Evolutionary conservation across 2,797 vertebrate genomes (phyloP).

Genomic region (Poecile montanus): DNA sequence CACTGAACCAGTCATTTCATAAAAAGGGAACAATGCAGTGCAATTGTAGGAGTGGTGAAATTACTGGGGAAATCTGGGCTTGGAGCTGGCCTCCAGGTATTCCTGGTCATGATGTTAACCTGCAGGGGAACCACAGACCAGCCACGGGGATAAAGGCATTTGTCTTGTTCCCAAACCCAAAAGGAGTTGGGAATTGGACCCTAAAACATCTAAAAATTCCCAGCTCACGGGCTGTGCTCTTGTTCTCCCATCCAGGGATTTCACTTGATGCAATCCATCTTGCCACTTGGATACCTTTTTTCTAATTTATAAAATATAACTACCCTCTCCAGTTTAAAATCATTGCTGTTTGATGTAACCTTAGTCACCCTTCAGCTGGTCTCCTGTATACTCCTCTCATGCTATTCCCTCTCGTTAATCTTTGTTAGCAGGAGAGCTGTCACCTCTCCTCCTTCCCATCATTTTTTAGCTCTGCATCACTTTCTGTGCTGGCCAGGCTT

Average conservation of each 20-base stretch:
- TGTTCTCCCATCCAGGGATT: neutral
- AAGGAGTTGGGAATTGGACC: neutral
- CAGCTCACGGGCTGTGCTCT: neutral
- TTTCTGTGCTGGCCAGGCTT: neutral
- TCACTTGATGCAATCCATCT: neutral
- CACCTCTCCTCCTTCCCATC: neutral
- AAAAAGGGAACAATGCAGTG: neutral
- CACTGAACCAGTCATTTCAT: neutral
- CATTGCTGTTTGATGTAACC: neutral
- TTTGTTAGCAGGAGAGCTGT: neutral
- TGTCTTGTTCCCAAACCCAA: neutral
- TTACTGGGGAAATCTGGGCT: neutral
- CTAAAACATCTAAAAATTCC: neutral
- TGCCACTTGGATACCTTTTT: neutral
- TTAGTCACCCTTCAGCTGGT: neutral
- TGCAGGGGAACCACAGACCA: neutral
- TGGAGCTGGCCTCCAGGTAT: neutral
- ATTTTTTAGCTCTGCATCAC: neutral
- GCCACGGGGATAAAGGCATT: fast-evolving
- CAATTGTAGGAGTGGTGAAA: neutral
- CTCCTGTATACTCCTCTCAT: neutral
- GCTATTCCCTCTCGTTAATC: neutral
- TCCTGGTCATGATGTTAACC: neutral
- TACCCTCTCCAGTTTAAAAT: neutral
- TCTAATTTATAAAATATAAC: neutral